phyloP scores from a whole-genome alignment of 2,113 vertebrate genomes.

The Podarcis muralis region DNA sequence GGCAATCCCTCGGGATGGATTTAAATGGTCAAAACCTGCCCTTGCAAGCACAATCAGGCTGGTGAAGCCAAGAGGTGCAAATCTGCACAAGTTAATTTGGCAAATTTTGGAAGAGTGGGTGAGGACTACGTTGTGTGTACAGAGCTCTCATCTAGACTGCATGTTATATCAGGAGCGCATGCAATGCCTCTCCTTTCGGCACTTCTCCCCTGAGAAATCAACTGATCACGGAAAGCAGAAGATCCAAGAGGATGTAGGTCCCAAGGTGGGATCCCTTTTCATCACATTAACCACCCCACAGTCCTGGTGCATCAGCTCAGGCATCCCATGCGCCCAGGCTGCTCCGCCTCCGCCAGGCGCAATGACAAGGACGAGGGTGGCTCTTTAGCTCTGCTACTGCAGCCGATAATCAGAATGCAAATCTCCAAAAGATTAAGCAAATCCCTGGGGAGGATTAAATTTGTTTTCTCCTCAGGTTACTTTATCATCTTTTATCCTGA shows the following conservation, averaged over 20 bases:
- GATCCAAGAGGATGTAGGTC: neutral
- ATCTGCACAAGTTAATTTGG: neutral
- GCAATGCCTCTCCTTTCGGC: neutral
- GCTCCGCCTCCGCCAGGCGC: too few relatives aligned
- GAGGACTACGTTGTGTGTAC: neutral
- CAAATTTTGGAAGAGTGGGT: neutral
- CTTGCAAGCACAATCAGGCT: too few relatives aligned
- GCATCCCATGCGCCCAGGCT: neutral
- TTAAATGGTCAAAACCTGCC: neutral
- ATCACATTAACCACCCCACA: too few relatives aligned
- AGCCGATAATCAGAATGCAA: neutral
- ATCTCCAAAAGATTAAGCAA: constrained; percentile 38
- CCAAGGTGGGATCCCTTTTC: neutral
- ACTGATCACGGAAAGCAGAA: neutral
- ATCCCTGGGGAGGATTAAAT: constrained; percentile 23
- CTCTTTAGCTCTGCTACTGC: neutral
- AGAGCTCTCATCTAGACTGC: neutral
- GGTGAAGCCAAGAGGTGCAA: neutral
- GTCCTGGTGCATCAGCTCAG: neutral
- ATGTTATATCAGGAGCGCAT: neutral
- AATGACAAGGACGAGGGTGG: neutral
- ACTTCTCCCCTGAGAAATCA: neutral
- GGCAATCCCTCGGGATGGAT: too few relatives aligned
- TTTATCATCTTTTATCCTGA: neutral
- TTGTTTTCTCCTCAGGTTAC: constrained; percentile 19